Percentiles rank a stretch among this genome's conserved stretches.
Evolutionary conservation across 2,797 vertebrate genomes (phyloP).

Genomic region (Aldrovandia affinis): DNA sequence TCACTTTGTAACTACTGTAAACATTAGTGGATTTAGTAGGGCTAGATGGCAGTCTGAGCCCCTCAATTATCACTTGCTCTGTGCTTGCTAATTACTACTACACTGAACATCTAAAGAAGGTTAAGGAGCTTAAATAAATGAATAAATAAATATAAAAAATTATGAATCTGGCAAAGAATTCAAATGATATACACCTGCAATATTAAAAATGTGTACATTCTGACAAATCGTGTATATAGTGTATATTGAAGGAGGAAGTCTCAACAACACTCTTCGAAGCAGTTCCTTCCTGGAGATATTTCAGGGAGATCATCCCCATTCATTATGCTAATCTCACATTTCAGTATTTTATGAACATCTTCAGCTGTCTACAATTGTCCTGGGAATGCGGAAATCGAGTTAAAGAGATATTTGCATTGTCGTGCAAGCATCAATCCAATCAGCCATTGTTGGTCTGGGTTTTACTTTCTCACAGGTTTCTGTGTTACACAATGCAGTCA

Average conservation of each 20-base stretch:
- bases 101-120: no score
- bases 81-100: no score
- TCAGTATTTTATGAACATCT: slow-evolving; percentile 19
- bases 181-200: no score
- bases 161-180: no score
- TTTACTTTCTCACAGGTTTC: slow-evolving; percentile 1
- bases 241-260: background rate
- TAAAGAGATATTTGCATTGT: slow-evolving; percentile 13
- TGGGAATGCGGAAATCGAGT: background rate
- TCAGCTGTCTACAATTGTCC: background rate
- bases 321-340: slow-evolving; percentile 12
- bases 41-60: no score
- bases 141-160: no score
- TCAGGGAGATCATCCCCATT: background rate
- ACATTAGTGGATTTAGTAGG: no score
- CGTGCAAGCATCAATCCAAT: slow-evolving; percentile 13
- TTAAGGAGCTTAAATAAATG: no score
- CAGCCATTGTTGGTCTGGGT: slow-evolving; percentile 12
- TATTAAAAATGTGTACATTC: no score
- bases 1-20: no score
- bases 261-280: background rate
- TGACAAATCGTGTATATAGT: background rate
- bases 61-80: no score
- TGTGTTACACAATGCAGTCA: background rate
- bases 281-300: slow-evolving; percentile 7